Evolutionary conservation across 2,888 invertebrate species (phyloP).

Genomic region (Cephus pygmeus): DNA sequence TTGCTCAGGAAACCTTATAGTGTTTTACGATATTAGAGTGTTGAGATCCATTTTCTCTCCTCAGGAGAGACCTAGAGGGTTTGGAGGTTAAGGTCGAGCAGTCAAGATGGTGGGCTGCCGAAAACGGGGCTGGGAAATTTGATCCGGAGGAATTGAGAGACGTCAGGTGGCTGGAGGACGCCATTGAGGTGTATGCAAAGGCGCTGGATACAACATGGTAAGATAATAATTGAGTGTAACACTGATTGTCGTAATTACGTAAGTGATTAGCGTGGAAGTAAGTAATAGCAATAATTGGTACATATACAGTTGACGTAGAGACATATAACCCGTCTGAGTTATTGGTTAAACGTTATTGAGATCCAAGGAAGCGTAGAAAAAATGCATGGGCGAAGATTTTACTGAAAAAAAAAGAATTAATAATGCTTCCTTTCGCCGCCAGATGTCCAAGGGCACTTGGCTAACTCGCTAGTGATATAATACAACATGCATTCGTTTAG

Average conservation of each 20-base stretch:
- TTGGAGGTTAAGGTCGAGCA: conserved; percentile 48
- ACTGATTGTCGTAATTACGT: not conserved
- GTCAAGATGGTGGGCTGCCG: conserved; percentile 51
- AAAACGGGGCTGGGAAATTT: conserved; percentile 40
- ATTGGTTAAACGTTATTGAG: not conserved
- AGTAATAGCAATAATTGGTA: not conserved
- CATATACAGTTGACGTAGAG: not conserved
- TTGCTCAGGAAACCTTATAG: not conserved
- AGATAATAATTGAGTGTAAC: conserved; percentile 14
- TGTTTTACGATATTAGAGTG: not conserved
- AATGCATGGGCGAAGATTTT: not conserved
- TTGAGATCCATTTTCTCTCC: not conserved
- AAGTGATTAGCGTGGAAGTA: not conserved
- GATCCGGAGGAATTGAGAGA: conserved; percentile 52
- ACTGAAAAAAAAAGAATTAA: not conserved
- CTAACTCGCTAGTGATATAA: not conserved
- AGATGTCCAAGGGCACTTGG: not conserved
- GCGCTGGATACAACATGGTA: conserved; percentile 55
- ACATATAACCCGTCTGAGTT: not conserved
- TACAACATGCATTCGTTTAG: not conserved
- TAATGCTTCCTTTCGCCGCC: not conserved
- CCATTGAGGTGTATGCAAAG: conserved; percentile 47
- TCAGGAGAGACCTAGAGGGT: conserved; percentile 48
- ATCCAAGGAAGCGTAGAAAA: not conserved
- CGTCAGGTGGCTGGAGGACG: conserved; percentile 55